Evolutionary conservation across 1,140 invertebrate species (phyloP), one percentile per base, ranked within the genome.

Genomic region (Scaptomyza montana): DNA sequence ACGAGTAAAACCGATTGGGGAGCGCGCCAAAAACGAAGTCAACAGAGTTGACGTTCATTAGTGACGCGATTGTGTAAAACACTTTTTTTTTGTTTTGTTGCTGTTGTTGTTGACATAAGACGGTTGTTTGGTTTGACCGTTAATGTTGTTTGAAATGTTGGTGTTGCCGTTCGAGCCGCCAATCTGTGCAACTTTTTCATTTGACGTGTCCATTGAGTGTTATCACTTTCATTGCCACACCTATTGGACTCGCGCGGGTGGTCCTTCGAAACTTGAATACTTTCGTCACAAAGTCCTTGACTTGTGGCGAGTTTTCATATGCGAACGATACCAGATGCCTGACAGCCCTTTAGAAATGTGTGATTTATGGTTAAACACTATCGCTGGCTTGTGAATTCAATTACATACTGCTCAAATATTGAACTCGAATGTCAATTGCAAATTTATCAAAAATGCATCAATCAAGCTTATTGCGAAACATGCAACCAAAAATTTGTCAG

Each of bases 11-110:
- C 64, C 68, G 62, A 67, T 5, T 55, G 21, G 64, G 47, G 69
- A 67, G 64, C 69, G 69, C 69, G 69, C 69, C 69, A 72, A 72
- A 72, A 72, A 60, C 69, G 70, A 73, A 67, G 64, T 56, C 50
- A 54, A 68, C 64, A 68, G 65, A 61, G 70, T 61, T 73, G 70
- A 50, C 70, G 68, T 16, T 56, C 49, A 45, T 41, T 43, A 51
- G 45, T 39, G 64, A 67, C 55, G 55, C 55, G 53, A 54, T 16
- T 65, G 41, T 46, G n/a, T 39, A 45, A 50, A 47, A 43, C 43
- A 8, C 10, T 19, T 43, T 50, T 19, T 25, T 25, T 25, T 25
- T 25, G 21, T 25, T 5, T 33, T 33, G 30, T 33, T 33, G 30
- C 4, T 33, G 30, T 33, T 43, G 21, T 54, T 50, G n/a, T 50